A percentile compares a stretch with the other conserved stretches of the same genome.
Conservation (phyloP, 2,888 invertebrate species). For the Syrista parreyssii region DNA sequence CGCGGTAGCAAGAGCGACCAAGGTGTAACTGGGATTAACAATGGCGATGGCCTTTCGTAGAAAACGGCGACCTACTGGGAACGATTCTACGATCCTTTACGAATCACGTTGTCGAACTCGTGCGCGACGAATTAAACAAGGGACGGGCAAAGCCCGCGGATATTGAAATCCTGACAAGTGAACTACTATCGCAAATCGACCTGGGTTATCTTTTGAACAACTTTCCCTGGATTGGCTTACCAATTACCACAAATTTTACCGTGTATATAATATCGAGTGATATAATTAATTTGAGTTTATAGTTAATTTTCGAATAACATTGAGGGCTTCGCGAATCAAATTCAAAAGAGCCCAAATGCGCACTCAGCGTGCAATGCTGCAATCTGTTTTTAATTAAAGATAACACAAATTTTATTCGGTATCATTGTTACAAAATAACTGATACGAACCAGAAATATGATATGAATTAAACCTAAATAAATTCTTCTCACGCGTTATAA, state of each 20-base stretch:
- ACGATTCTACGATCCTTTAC: constrained; percentile 1
- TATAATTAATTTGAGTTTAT: background rate
- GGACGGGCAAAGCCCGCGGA: background rate
- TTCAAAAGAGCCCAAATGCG: background rate
- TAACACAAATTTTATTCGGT: background rate
- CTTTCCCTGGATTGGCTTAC: background rate
- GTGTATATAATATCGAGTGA: background rate
- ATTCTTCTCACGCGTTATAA: background rate
- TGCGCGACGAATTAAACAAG: constrained; percentile 1
- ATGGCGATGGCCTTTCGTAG: constrained; percentile 17
- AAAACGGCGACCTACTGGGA: constrained; percentile 13
- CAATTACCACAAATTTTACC: background rate
- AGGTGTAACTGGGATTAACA: constrained; percentile 19
- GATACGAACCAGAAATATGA: background rate
- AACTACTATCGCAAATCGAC: background rate
- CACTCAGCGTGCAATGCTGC: background rate
- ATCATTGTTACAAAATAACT: background rate
- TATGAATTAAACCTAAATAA: background rate
- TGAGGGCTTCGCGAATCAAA: background rate
- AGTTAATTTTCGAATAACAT: background rate
- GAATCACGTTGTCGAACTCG: background rate
- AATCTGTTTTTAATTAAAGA: background rate
- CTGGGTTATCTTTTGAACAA: background rate
- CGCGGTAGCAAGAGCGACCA: constrained; percentile 11
- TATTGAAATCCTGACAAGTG: background rate